A percentile compares a stretch with the other conserved stretches of the same genome.
These are phyloP conservation scores for Drosophila takahashii DNA, from an alignment of 1,140 invertebrate genomes.

Conservation along the genomic window DNA sequence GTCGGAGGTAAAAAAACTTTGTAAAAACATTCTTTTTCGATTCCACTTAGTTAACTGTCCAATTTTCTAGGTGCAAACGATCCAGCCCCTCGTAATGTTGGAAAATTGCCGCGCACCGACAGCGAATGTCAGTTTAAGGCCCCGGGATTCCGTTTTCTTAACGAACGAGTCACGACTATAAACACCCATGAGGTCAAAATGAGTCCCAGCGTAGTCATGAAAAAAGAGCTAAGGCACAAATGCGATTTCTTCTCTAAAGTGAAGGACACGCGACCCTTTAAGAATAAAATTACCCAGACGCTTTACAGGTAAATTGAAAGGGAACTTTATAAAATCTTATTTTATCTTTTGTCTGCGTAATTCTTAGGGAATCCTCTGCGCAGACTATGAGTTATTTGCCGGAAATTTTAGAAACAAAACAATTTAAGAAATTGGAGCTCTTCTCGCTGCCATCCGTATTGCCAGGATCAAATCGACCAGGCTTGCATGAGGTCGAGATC, in stretches of 20 bases:
- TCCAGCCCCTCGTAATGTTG: slow-evolving; percentile 48
- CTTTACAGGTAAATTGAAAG: slow-evolving; percentile 59
- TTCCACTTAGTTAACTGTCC: too few species aligned
- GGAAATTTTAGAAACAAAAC: slow-evolving; percentile 84
- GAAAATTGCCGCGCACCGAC: slow-evolving; percentile 56
- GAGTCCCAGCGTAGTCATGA: slow-evolving; percentile 9
- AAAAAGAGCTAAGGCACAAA: slow-evolving; percentile 43
- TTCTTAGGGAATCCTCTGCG: slow-evolving; percentile 87
- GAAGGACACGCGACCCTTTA: slow-evolving; percentile 41
- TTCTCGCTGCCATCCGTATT: slow-evolving; percentile 65
- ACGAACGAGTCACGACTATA: slow-evolving; percentile 21
- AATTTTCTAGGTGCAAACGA: slow-evolving; percentile 50
- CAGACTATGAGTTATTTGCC: slow-evolving; percentile 90
- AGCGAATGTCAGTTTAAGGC: slow-evolving; percentile 63
- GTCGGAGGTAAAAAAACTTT: slow-evolving; percentile 28
- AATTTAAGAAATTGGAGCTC: slow-evolving; percentile 53
- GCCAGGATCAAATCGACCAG: slow-evolving; percentile 58
- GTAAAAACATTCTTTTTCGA: neutral
- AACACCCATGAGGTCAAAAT: slow-evolving; percentile 55
- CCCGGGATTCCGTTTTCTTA: slow-evolving; percentile 52
- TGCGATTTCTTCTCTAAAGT: slow-evolving; percentile 58
- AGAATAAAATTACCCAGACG: slow-evolving; percentile 68
- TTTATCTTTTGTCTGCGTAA: neutral
- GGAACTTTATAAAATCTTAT: neutral
- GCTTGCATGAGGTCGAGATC: slow-evolving; percentile 72